Evolutionary conservation across 2,888 invertebrate species (phyloP), one percentile per base, ranked within the genome.

Genomic region (Drosophila recens): DNA sequence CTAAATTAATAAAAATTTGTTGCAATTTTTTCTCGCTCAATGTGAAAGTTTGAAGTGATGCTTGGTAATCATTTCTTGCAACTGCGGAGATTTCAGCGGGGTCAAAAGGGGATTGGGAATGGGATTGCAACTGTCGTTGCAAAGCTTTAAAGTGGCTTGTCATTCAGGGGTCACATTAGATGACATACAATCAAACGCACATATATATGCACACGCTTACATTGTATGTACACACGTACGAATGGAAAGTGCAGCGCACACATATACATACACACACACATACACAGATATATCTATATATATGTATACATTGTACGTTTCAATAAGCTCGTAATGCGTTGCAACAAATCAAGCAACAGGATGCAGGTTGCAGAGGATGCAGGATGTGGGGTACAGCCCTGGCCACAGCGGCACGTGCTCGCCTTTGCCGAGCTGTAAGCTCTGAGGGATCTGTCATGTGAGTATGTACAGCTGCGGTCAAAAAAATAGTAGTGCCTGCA

Each of bases 121-220:
- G 30, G 20, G 42, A 9, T 10, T 52, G 51, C 11, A 53, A 34
- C 49, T 53, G 56, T 52, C 38, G 56, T 36, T 40, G 11, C 56
- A 23, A 6, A 23, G 56, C 72, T 46, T 34, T 36, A 64, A 65
- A 76, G 76, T 76, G 72, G 27, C 54, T 30, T 72, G 79, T 79
- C 81, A 83, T 75, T 79, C 81, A 66, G 64, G 52, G 84, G 84
- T 79, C 71, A 68, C 62, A 77, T 77, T 71, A 78, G 62, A 38
- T 15, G 54, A 38, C 46, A 59, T 45, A 46, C 46, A 43, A 45
- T 38, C 43, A 40, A 45, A 51, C 42, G 46, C 23, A 13, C 46
- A 38, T 43, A 61, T 38, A 34, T 11, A 43, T 17, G 1, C 38
- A 23, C 23, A 23, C 23, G 23, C 27, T 40, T 34, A 27, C 33